These are phyloP conservation scores for Hofmannophila pseudospretella DNA, from an alignment of 2,888 invertebrate genomes.

Conservation along the genomic window DNA sequence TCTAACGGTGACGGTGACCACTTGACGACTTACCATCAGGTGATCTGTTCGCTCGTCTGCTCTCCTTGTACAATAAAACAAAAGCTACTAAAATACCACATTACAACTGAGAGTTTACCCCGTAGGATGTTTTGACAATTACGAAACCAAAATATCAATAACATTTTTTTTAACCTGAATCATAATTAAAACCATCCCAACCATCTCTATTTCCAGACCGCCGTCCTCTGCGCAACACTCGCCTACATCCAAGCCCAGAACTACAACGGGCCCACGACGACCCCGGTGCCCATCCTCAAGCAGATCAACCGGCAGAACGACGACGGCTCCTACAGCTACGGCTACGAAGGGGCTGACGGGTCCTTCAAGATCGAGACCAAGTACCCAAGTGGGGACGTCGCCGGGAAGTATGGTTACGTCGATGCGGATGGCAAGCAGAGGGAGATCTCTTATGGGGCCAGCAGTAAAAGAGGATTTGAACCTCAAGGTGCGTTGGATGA, in stretches of 20 bases:
- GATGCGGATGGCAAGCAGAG: slow-evolving; percentile 86
- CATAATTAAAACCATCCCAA: too few species aligned
- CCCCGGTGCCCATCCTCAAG: slow-evolving; percentile 88
- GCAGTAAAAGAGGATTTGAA: slow-evolving; percentile 88
- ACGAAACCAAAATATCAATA: too few species aligned
- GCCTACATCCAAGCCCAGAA: slow-evolving; percentile 47
- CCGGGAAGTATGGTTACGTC: slow-evolving; percentile 93
- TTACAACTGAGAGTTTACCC: too few species aligned
- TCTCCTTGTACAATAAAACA: too few species aligned
- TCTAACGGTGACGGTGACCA: too few species aligned
- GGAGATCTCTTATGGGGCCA: slow-evolving; percentile 92
- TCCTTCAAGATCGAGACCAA: slow-evolving; percentile 93
- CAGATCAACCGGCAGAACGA: slow-evolving; percentile 92
- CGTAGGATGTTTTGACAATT: too few species aligned
- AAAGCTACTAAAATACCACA: too few species aligned
- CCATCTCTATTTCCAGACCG: slow-evolving; percentile 31
- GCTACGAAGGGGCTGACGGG: slow-evolving; percentile 92
- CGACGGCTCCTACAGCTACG: slow-evolving; percentile 92
- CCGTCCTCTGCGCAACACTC: slow-evolving; percentile 28
- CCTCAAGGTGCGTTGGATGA: slow-evolving; percentile 82
- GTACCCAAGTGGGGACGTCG: slow-evolving; percentile 89
- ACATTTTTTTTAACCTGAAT: too few species aligned
- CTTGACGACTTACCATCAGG: too few species aligned
- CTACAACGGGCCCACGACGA: slow-evolving; percentile 80
- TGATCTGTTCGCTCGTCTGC: too few species aligned